Base-by-base conservation (phyloP, 2,888 invertebrate species). In the Drosophila merina region DNA sequence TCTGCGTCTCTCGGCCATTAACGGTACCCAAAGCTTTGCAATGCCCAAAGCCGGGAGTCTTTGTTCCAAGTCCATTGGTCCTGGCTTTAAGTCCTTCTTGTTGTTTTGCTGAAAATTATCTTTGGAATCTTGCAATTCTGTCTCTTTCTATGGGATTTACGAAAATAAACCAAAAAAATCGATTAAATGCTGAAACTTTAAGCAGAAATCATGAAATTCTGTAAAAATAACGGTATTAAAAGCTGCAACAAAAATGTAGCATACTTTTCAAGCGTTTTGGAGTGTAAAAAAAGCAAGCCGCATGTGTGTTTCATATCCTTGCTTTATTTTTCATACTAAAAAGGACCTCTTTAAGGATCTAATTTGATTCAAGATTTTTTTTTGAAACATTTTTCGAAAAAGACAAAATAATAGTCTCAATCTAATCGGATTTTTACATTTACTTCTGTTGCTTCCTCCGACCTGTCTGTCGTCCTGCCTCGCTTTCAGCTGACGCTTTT, bases 351-450 rank as follows among this genome's bases (percentile, higher is more conserved):
- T 28, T 28, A 28, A 14, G 14, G 8, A 31, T 31, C n/a, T 33
- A 33, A n/a, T 36, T 12, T n/a, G 36, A 6, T 36, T 36, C n/a
- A n/a, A n/a, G n/a, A n/a, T n/a, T n/a, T n/a, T 36, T 42, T 14
- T 14, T 20, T 20, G 1, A 20, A 14, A 0, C 7, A 40, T n/a
- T 40, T 42, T 20, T 6, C 42, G 4, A 36, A n/a, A 9, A 36
- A 12, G 36, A 36, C 36, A 36, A 36, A 36, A n/a, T 12, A 36
- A 36, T 36, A 36, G 36, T 36, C 36, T n/a, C 36, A 36, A 12
- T 36, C 36, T 84, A 85, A 84, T 84, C 85, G 76, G 83, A 84
- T 79, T 20, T 8, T 85, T 85, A 77, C 72, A 81, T 76, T 67
- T 67, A 67, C 72, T 74, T 73, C 55, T 62, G 48, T 62, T 42